A percentile compares a stretch with the other conserved stretches of the same genome.
Evolutionary conservation across 2,888 invertebrate species (phyloP).

Genomic region (Phania funesta): DNA sequence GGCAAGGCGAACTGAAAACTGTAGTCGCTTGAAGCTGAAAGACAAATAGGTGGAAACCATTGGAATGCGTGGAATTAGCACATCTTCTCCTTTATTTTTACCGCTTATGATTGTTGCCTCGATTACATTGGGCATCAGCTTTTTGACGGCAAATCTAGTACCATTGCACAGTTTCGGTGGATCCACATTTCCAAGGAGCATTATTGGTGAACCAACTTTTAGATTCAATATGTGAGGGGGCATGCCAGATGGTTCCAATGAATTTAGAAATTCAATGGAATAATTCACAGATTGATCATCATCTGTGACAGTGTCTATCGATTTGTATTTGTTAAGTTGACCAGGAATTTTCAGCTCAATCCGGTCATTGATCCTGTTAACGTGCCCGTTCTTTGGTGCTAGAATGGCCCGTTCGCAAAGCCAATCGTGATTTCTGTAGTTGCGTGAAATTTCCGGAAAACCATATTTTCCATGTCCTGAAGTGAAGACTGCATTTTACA

Average conservation of each 20-base stretch:
- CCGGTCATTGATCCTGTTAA: not conserved
- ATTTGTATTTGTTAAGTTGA: not conserved
- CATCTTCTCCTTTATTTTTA: not conserved
- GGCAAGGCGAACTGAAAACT: not conserved
- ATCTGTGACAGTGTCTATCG: not conserved
- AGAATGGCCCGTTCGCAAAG: slow-evolving; percentile 21
- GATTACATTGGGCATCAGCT: slow-evolving; percentile 3
- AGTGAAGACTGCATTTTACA: not conserved
- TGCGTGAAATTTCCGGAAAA: slow-evolving; percentile 12
- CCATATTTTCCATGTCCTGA: not conserved
- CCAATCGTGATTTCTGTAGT: slow-evolving; percentile 32
- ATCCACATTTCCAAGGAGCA: slow-evolving; percentile 14
- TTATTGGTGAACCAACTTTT: not conserved
- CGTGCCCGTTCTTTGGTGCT: slow-evolving; percentile 13
- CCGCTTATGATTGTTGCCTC: slow-evolving; percentile 24
- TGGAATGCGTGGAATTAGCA: not conserved
- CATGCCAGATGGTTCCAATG: not conserved
- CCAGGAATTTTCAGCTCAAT: not conserved
- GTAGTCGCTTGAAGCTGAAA: not conserved
- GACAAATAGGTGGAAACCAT: not conserved
- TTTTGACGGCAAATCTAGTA: not conserved
- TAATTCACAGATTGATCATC: not conserved
- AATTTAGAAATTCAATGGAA: slow-evolving; percentile 4
- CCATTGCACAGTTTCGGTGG: slow-evolving; percentile 9
- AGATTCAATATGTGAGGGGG: not conserved